Conservation (phyloP, 2,113 vertebrate genomes). For the Apaloderma vittatum region DNA sequence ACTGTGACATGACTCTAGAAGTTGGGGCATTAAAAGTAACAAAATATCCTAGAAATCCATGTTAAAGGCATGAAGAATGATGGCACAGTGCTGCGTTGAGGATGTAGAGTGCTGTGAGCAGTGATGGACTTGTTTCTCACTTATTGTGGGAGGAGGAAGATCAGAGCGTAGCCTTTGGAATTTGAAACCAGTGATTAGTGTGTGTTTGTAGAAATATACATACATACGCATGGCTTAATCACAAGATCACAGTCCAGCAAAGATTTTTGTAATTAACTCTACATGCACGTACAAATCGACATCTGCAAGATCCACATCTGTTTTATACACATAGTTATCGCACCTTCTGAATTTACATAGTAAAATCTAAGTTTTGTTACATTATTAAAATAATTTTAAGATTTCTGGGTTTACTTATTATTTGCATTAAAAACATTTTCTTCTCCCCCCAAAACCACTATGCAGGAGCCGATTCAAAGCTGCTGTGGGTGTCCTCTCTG, state of each 20-base stretch:
- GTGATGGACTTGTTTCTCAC: background rate
- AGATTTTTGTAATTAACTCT: background rate
- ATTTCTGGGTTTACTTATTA: background rate
- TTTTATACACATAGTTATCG: background rate
- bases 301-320: background rate
- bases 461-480: constrained; percentile 93
- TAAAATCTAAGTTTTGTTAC: background rate
- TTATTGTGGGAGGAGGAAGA: background rate
- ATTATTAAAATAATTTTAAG: background rate
- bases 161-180: background rate
- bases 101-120: background rate
- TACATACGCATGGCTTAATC: background rate
- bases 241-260: background rate
- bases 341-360: background rate
- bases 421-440: background rate
- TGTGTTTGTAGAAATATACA: fast-evolving
- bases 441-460: background rate
- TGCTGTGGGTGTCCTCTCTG: constrained; percentile 91
- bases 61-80: background rate
- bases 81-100: background rate
- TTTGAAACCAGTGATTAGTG: background rate
- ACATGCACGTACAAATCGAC: background rate
- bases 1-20: background rate
- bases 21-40: background rate
- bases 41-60: background rate